A percentile compares a stretch with the other conserved stretches of the same genome.
These are phyloP conservation scores for Meloidogyne floridensis DNA, from an alignment of 1,140 invertebrate species.

Conservation along the genomic window DNA sequence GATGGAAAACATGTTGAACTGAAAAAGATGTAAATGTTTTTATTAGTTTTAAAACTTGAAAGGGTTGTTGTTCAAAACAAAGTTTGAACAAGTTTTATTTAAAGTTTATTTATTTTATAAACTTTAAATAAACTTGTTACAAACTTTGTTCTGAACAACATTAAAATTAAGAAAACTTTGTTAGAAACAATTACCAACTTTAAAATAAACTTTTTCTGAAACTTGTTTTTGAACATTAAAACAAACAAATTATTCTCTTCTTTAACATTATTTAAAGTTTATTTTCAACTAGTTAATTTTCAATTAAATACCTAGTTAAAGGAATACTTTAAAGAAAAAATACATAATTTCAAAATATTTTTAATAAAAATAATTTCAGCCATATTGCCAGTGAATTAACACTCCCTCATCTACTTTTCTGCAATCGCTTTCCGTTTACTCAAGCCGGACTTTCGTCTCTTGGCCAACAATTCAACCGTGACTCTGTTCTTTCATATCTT, in stretches of 20 bases:
- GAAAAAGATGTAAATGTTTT: constrained; percentile 1
- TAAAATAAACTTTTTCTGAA: too few relatives aligned
- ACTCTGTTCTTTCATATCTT: constrained; percentile 33
- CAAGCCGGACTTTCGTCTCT: constrained; percentile 37
- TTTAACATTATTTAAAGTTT: not conserved
- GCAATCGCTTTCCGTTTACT: constrained; percentile 41
- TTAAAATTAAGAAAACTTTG: too few relatives aligned
- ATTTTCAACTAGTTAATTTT: too few relatives aligned
- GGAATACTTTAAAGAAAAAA: not conserved
- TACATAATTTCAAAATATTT: not conserved
- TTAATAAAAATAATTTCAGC: constrained; percentile 10
- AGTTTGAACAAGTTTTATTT: too few relatives aligned
- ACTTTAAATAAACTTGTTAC: too few relatives aligned
- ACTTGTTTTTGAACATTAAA: not conserved
- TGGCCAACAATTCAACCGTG: constrained; percentile 31
- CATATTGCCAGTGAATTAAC: constrained; percentile 9
- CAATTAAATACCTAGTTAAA: too few relatives aligned
- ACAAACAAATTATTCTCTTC: too few relatives aligned
- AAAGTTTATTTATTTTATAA: too few relatives aligned
- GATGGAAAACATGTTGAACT: constrained; percentile 22
- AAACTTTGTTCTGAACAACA: too few relatives aligned
- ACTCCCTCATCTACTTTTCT: constrained; percentile 35
- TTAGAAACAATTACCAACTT: too few relatives aligned
- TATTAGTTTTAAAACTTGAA: too few relatives aligned
- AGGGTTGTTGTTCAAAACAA: too few relatives aligned